Percentiles rank a stretch among this genome's conserved stretches.
Conservation (phyloP, 2,113 vertebrate species). For the Perognathus longimembris region DNA sequence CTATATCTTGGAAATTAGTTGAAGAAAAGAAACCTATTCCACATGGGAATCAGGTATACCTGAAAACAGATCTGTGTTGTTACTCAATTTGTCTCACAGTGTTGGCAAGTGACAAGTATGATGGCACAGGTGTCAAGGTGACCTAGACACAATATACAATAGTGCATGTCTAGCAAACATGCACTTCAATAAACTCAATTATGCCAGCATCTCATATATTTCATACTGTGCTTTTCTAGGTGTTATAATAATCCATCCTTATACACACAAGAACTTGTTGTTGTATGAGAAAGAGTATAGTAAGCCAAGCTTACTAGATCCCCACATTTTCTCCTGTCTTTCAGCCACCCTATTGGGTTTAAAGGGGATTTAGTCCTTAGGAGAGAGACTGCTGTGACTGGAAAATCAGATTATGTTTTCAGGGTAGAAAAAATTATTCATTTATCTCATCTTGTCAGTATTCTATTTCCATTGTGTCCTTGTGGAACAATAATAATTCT, state of each 20-base stretch:
- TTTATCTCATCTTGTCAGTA: constrained; percentile 51
- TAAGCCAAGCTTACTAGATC: neutral
- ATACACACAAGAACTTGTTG: neutral
- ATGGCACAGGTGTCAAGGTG: neutral
- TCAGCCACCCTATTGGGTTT: neutral
- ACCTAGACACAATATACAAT: neutral
- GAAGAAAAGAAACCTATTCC: constrained; percentile 75
- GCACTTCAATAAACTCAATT: neutral
- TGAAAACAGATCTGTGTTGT: neutral
- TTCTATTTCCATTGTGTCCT: constrained; percentile 40
- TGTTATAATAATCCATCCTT: constrained; percentile 27
- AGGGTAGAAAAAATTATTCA: neutral
- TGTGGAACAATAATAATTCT: constrained; percentile 61
- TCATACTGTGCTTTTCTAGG: neutral
- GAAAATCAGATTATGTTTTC: constrained; percentile 48
- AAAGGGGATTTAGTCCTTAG: constrained; percentile 26
- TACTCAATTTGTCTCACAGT: neutral
- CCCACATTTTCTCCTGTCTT: neutral
- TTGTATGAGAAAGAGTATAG: constrained; percentile 2
- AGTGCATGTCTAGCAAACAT: neutral
- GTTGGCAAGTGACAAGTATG: neutral
- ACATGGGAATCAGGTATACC: constrained; percentile 73
- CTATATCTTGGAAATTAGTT: constrained; percentile 85
- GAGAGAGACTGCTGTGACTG: neutral
- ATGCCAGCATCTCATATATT: neutral